phyloP scores from a whole-genome alignment of 2,113 vertebrate genomes.

The Gallinago media region DNA sequence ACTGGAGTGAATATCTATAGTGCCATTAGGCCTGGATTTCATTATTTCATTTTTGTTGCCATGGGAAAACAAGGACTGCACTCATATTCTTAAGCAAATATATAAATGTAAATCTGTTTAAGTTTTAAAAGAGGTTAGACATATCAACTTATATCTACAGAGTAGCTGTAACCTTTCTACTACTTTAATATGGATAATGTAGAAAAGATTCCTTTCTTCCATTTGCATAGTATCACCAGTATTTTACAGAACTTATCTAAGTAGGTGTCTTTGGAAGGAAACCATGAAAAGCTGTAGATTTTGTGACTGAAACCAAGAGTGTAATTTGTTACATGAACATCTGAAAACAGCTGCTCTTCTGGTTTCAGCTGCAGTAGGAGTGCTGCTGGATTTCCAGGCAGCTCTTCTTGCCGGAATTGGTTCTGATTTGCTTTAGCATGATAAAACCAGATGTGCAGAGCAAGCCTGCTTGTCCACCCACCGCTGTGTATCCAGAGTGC shows the following conservation, averaged over 20 bases:
- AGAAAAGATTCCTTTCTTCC: background rate
- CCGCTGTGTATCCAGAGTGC: background rate
- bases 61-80: background rate
- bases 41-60: constrained; percentile 52
- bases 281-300: background rate
- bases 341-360: background rate
- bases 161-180: background rate
- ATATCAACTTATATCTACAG: background rate
- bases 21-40: constrained; percentile 34
- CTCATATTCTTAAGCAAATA: background rate
- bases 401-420: background rate
- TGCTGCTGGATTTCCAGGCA: background rate
- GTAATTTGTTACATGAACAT: background rate
- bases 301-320: background rate
- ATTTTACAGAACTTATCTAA: background rate
- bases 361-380: background rate
- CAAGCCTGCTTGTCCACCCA: fast-evolving
- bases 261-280: background rate
- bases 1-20: constrained; percentile 47
- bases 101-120: background rate
- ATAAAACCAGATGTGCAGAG: background rate
- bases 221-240: background rate
- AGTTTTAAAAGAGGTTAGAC: background rate
- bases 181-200: background rate
- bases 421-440: background rate